Evolutionary conservation across 2,797 vertebrate species (phyloP).

Genomic region (Oreochromis mossambicus): DNA sequence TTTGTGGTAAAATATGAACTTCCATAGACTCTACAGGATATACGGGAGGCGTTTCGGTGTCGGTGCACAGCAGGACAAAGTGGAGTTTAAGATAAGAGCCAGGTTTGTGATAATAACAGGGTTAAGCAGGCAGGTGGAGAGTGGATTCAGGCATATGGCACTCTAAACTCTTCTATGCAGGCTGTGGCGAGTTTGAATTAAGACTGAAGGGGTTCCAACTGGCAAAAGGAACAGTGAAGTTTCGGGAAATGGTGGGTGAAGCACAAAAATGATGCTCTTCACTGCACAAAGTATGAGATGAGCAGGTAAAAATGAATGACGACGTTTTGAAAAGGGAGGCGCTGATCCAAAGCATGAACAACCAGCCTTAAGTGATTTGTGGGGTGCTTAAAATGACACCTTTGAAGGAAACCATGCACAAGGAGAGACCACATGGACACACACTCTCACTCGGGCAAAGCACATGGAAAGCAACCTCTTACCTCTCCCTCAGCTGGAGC

Average conservation of each 20-base stretch:
- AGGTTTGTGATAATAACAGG: constrained; percentile 22
- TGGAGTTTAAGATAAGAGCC: background rate
- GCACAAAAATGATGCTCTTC: constrained; percentile 46
- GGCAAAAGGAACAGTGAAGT: constrained; percentile 46
- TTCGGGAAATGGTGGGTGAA: constrained; percentile 19
- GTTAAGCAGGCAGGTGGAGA: constrained; percentile 65
- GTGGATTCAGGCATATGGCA: constrained; percentile 51
- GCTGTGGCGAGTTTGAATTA: constrained; percentile 6
- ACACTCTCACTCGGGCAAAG: constrained; percentile 24
- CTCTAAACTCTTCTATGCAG: constrained; percentile 39
- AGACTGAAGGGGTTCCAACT: background rate
- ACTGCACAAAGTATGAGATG: constrained; percentile 48
- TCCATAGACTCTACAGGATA: background rate
- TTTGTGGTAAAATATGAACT: background rate
- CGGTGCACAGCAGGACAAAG: constrained; percentile 40
- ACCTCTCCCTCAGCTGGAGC: constrained; percentile 78
- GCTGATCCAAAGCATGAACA: constrained; percentile 40
- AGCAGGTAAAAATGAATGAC: constrained; percentile 31
- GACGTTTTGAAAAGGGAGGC: background rate
- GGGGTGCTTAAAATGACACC: constrained; percentile 22
- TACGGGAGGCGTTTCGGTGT: constrained; percentile 16
- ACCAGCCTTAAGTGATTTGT: constrained; percentile 8
- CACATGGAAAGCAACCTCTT: constrained; percentile 70
- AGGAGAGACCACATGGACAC: constrained; percentile 13
- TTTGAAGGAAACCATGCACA: constrained; percentile 58